phyloP scores from a whole-genome alignment of 2,113 vertebrate species.

The Tyto alba region DNA sequence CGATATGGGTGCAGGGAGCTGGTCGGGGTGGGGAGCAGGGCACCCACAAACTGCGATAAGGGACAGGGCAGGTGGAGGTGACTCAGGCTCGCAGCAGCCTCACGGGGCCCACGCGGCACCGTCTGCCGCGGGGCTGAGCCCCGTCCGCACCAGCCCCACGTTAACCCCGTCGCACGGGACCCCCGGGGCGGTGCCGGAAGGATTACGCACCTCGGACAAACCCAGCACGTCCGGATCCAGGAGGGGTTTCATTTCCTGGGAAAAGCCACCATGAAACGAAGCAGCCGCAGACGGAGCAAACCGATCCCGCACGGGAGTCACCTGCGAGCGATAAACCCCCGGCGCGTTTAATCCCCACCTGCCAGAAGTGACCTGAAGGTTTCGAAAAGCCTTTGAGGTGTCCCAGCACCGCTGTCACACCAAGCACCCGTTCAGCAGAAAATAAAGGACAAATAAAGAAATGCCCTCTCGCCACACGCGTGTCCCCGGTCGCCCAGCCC shows the following conservation, averaged over 20 bases:
- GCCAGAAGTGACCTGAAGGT: background rate
- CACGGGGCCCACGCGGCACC: too few relatives aligned
- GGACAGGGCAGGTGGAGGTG: background rate
- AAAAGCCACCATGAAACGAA: rapidly evolving
- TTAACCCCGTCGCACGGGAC: too few relatives aligned
- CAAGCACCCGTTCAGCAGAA: background rate
- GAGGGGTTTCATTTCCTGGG: background rate
- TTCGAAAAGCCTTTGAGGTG: background rate
- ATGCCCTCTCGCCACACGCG: background rate
- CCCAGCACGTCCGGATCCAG: background rate
- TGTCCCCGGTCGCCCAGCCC: rapidly evolving
- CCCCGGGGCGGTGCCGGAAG: rapidly evolving
- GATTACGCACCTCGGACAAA: background rate
- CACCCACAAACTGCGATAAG: background rate
- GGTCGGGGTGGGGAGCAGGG: background rate
- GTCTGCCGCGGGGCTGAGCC: too few relatives aligned
- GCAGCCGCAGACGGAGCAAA: background rate
- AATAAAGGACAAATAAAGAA: background rate
- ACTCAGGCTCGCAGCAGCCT: background rate
- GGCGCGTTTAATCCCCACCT: background rate
- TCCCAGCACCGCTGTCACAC: background rate
- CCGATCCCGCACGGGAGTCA: background rate
- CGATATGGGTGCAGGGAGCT: rapidly evolving
- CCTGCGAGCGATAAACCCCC: background rate
- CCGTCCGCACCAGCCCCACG: rapidly evolving